phyloP scores from a whole-genome alignment of 92 coral and sea anemone species.

The Pocillopora meandrina region DNA sequence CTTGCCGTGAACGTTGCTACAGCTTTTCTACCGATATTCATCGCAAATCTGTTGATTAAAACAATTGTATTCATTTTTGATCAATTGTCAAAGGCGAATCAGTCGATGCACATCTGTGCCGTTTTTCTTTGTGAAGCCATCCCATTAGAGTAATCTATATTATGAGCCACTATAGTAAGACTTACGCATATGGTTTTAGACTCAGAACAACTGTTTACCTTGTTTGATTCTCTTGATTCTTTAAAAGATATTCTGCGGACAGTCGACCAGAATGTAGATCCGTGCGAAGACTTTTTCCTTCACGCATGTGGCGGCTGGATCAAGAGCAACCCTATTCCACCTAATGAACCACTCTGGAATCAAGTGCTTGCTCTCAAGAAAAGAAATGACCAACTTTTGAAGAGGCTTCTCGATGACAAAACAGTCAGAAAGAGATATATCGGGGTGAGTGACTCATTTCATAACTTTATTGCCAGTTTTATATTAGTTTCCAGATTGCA shows the following conservation, averaged over 20 bases:
- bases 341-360: constrained; percentile 60
- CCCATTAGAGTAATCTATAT: no score
- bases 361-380: constrained; percentile 49
- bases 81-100: no score
- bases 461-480: neutral
- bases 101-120: no score
- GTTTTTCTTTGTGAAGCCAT: no score
- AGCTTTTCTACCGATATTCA: no score
- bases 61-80: no score
- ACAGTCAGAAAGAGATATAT: constrained; percentile 57
- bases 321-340: constrained; percentile 72
- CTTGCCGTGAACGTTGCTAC: no score
- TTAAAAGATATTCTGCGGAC: constrained; percentile 55
- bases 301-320: constrained; percentile 89
- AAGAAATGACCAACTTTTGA: constrained; percentile 57
- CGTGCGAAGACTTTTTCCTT: constrained; percentile 75
- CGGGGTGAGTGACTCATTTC: constrained; percentile 35
- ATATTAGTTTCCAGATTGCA: no score
- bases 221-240: neutral
- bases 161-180: no score
- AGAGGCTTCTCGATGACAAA: constrained; percentile 57
- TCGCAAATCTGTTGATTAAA: no score
- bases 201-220: neutral
- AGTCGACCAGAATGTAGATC: constrained; percentile 65
- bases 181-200: no score